Evolutionary conservation across 2,797 vertebrate species (phyloP).

Genomic region (Mareca penelope): DNA sequence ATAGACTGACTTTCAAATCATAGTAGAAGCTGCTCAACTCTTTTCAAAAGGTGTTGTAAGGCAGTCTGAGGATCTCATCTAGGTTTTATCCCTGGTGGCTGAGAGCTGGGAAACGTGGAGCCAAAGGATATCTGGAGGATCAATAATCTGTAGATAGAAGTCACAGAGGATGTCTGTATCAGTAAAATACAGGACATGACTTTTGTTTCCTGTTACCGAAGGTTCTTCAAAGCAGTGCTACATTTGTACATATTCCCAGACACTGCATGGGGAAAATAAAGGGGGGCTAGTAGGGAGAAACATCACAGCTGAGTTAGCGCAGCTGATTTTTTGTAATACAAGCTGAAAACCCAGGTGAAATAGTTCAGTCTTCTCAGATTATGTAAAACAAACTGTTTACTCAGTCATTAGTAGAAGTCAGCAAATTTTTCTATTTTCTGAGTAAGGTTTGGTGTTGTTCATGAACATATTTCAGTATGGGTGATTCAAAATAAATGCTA

Average conservation of each 20-base stretch:
- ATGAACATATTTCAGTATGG: not conserved
- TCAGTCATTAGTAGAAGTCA: not conserved
- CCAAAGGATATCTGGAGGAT: not conserved
- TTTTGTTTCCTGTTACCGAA: not conserved
- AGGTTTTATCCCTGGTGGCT: not conserved
- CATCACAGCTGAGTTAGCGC: not conserved
- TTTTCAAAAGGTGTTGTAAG: not conserved
- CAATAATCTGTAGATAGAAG: not conserved
- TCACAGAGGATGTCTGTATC: not conserved
- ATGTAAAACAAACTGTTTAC: not conserved
- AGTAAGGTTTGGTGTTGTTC: not conserved
- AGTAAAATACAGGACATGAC: not conserved
- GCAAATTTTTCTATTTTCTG: not conserved
- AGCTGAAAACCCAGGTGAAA: not conserved
- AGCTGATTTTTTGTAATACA: not conserved
- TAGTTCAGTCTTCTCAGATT: not conserved
- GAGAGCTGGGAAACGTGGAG: not conserved
- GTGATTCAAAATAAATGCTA: not conserved
- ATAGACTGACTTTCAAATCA: not conserved
- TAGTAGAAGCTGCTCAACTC: not conserved
- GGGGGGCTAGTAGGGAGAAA: not conserved
- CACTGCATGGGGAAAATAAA: not conserved
- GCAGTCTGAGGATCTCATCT: constrained; percentile 17
- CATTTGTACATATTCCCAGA: not conserved
- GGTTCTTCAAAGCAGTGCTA: not conserved